These are phyloP conservation scores for Apodemus sylvaticus DNA, from an alignment of 2,113 vertebrate species.

Conservation along the genomic window DNA sequence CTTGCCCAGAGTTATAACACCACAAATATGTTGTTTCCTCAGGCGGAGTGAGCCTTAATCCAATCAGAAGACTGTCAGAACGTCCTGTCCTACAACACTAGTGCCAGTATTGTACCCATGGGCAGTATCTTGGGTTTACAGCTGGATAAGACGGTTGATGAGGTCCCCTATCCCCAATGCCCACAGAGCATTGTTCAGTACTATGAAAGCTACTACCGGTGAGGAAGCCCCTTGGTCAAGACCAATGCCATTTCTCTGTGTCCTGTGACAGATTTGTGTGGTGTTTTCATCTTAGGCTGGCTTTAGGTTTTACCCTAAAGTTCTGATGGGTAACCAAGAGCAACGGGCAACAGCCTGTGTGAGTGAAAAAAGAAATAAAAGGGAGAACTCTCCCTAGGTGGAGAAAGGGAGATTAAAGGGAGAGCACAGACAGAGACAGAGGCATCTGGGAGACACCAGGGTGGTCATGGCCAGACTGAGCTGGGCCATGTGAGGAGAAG, in stretches of 20 bases:
- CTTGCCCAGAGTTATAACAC: not conserved
- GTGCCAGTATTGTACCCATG: not conserved
- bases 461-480: not conserved
- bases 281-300: not conserved
- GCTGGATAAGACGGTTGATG: not conserved
- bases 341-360: not conserved
- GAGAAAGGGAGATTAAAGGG: not conserved
- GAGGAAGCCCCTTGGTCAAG: not conserved
- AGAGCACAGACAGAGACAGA: not conserved
- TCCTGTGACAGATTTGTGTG: not conserved
- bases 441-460: not conserved
- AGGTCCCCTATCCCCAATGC: not conserved
- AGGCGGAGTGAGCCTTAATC: not conserved
- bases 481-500: not conserved
- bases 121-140: not conserved
- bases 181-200: not conserved
- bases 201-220: not conserved
- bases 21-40: not conserved
- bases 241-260: not conserved
- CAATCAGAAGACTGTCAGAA: not conserved
- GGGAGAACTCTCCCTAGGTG: not conserved
- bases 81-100: not conserved
- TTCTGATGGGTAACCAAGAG: not conserved
- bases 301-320: not conserved
- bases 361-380: not conserved